Evolutionary conservation across 2,888 invertebrate species (phyloP), one percentile per base, ranked within the genome.

Genomic region (Euproctis similis): DNA sequence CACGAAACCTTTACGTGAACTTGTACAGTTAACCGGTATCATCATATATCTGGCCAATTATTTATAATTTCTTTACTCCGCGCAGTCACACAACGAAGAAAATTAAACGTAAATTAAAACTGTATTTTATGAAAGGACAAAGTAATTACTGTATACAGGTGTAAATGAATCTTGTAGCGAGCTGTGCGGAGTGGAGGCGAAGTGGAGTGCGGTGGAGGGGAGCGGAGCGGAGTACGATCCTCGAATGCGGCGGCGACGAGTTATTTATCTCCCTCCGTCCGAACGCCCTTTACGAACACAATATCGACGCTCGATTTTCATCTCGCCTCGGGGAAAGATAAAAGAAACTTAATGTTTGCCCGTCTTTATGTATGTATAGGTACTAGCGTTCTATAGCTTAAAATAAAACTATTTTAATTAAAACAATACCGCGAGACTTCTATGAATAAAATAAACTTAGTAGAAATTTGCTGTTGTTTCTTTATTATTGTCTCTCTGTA

Each of bases 191-290:
- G 29, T 17, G 17, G 11, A n/a, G 8, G 23, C 23, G 10, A 18
- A 20, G 25, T 12, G 19, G 20, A 34, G 34, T 9, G 24, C 38
- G 39, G 44, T 43, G n/a, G n/a, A n/a, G n/a, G 17, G 11, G 10
- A n/a, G 23, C 23, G 10, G 22, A 20, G 25, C 13, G 19, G 20
- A 34, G 34, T 9, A 24, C 38, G 39, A 43, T 43, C 39, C 36
- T 25, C 39, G 46, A 46, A 40, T 47, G 44, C 49, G 49, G 34
- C 56, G 55, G 46, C 60, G 56, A 62, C 57, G 58, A 64, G 66
- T 74, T 77, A 76, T 76, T 75, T 74, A 75, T 75, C 63, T 63
- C 52, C 61, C 63, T 63, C 52, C 61, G 51, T 51, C 56, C 62
- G 53, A 66, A 63, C 59, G 53, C 63, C 63, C 63, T 71, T 74